phyloP scores from a whole-genome alignment of 2,113 vertebrate genomes.

The Blennius ocellaris region DNA sequence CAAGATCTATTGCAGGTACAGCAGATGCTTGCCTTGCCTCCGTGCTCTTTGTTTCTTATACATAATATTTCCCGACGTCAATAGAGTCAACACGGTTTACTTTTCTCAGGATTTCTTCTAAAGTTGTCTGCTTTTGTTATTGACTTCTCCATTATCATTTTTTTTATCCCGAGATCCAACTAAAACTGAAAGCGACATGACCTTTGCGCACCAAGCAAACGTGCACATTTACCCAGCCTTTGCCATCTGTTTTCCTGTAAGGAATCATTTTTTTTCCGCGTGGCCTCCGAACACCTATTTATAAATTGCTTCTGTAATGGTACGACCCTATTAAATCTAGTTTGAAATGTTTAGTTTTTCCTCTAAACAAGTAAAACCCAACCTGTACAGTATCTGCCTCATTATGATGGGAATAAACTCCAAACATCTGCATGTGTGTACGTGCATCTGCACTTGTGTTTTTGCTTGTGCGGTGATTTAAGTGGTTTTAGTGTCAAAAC shows the following conservation, averaged over 20 bases:
- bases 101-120: slow-evolving; percentile 10
- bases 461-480: slow-evolving; percentile 71
- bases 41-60: slow-evolving; percentile 15
- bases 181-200: background rate
- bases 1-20: slow-evolving; percentile 54
- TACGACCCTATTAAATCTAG: slow-evolving; percentile 61
- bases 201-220: background rate
- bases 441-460: slow-evolving; percentile 61
- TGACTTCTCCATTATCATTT: slow-evolving; percentile 1
- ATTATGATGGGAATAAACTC: slow-evolving; percentile 77
- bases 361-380: slow-evolving; percentile 69
- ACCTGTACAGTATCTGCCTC: slow-evolving; percentile 76
- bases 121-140: slow-evolving; percentile 26
- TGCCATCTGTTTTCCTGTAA: slow-evolving; percentile 32
- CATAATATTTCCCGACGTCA: slow-evolving; percentile 47
- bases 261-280: slow-evolving; percentile 25
- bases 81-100: slow-evolving; percentile 14
- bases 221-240: background rate
- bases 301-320: slow-evolving; percentile 37
- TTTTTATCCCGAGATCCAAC: background rate
- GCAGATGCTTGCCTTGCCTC: slow-evolving; percentile 14
- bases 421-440: slow-evolving; percentile 71
- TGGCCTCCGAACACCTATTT: slow-evolving; percentile 14
- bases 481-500: slow-evolving; percentile 76
- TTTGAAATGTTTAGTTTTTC: slow-evolving; percentile 67